phyloP scores from a whole-genome alignment of 1,140 invertebrate species.

The Diorhabda elongata region DNA sequence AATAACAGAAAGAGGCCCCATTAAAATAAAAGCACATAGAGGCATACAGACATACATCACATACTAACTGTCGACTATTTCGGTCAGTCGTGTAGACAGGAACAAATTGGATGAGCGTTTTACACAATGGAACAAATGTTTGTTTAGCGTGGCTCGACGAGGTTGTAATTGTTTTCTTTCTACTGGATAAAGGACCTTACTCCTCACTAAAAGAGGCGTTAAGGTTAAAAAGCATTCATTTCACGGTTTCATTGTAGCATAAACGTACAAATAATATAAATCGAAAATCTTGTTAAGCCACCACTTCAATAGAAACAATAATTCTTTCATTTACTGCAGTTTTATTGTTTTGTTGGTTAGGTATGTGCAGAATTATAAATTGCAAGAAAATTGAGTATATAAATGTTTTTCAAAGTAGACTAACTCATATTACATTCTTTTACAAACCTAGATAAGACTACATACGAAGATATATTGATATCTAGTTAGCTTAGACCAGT shows the following conservation, averaged over 20 bases:
- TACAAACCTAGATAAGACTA: too few relatives aligned
- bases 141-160: conserved; percentile 1
- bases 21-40: background rate
- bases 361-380: too few relatives aligned
- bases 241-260: background rate
- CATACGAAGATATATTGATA: too few relatives aligned
- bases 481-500: too few relatives aligned
- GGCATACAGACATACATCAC: background rate
- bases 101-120: background rate
- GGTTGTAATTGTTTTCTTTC: conserved; percentile 1
- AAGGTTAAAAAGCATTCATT: conserved; percentile 2
- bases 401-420: too few relatives aligned
- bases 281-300: too few relatives aligned
- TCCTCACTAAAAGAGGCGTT: background rate
- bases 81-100: conserved; percentile 1
- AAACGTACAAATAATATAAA: background rate
- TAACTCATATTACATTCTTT: too few relatives aligned
- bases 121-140: conserved; percentile 2
- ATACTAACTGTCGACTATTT: conserved; percentile 2
- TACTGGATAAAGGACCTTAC: background rate
- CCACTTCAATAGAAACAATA: too few relatives aligned
- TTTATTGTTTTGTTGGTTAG: too few relatives aligned
- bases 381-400: too few relatives aligned
- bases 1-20: background rate
- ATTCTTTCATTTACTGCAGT: too few relatives aligned